Evolutionary conservation across 2,888 invertebrate species (phyloP), one percentile per base, ranked within the genome.

Genomic region (Euplagia quadripunctaria): DNA sequence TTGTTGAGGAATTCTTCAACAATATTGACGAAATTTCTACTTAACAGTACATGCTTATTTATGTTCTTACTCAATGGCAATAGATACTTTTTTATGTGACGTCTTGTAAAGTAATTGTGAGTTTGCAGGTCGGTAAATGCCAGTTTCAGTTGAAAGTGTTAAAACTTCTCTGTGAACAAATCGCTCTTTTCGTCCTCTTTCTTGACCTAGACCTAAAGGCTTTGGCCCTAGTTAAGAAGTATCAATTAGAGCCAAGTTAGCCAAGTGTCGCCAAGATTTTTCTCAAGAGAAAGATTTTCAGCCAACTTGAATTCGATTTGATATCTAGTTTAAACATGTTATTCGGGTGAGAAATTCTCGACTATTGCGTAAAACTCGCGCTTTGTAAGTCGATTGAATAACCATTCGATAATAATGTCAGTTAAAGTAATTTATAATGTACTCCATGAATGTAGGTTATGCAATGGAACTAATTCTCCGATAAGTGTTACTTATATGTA

Each of bases 301-400:
- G 51, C 68, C 49, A 64, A 75, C 64, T 79, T 69, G 68, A 72
- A 79, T 81, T 76, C 67, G 66, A 41, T 68, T n/a, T 65, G 43
- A 49, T 70, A 79, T n/a, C n/a, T 71, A 69, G 51, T 71, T 63
- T 16, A 63, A 63, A 17, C 16, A n/a, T 70, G n/a, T n/a, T 63
- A 20, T 67, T 67, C 63, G 17, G n/a, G 51, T 63, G 73, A 42
- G 61, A 70, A 63, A 68, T 77, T 74, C 75, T 75, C 14, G 63
- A 69, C 49, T 69, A 66, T 82, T 84, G 69, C 79, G 63, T 76
- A 84, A 77, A 76, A 58, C 52, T 82, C 70, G 73, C 68, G 72
- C 70, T 74, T 74, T 72, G 79, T 73, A 77, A 77, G 72, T 46
- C 70, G 73, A 77, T 82, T 85, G 79, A 79, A 80, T 81, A 80